phyloP scores from a whole-genome alignment of 2,113 vertebrate genomes.

The Seriola aureovittata region DNA sequence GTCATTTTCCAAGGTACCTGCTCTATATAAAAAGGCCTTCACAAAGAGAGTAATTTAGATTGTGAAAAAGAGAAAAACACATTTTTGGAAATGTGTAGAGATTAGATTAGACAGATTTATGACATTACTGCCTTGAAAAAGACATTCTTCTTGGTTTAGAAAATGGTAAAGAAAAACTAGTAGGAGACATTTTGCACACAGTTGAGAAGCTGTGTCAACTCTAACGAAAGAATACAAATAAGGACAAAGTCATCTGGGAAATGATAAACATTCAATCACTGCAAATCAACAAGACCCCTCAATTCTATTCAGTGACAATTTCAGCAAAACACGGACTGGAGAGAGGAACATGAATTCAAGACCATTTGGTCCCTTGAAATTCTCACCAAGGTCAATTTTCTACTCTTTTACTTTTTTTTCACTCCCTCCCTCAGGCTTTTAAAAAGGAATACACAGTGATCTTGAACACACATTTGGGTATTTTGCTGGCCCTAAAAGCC shows the following conservation, averaged over 20 bases:
- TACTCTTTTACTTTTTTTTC: not conserved
- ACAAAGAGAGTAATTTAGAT: too few species aligned
- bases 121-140: not conserved
- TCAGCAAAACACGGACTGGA: not conserved
- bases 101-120: not conserved
- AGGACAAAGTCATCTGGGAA: not conserved
- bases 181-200: not conserved
- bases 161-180: too few species aligned
- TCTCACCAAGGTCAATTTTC: constrained; percentile 9
- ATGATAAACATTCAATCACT: not conserved
- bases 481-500: not conserved
- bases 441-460: not conserved
- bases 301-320: not conserved
- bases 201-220: not conserved
- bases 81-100: not conserved
- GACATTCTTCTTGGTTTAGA: too few species aligned
- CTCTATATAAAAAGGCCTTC: too few species aligned
- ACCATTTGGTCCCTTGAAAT: not conserved
- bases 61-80: not conserved
- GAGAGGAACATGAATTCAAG: not conserved
- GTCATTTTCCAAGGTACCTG: not conserved
- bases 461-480: not conserved
- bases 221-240: not conserved
- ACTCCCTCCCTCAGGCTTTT: not conserved
- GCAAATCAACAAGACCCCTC: not conserved